Evolutionary conservation across 1,140 invertebrate species (phyloP), one percentile per base, ranked within the genome.

Genomic region (Drosophila nannoptera): DNA sequence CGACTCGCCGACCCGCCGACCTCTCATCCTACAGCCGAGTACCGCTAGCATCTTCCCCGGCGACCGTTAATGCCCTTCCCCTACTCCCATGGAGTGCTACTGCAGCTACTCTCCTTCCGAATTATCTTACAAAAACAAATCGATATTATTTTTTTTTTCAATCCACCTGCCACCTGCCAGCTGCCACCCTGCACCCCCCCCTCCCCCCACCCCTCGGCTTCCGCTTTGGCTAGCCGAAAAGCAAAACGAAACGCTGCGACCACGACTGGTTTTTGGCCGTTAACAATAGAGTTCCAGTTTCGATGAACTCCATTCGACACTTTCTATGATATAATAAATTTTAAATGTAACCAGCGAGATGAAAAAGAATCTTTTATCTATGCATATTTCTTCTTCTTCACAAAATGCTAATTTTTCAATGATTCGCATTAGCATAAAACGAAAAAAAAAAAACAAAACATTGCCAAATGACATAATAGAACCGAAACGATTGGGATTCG

Each of bases 301-400:
- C n/a, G 38, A 38, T 40, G 32, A 22, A 22, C 22, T 22, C 22
- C 22, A 22, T 22, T 33, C 8, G 54, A 16, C 40, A 31, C 54
- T 56, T 45, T 56, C 54, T 56, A 56, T 56, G 40, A 33, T 45
- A 35, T 33, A 56, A 45, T 56, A 33, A 22, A 56, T 56, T 32
- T 31, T 52, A 33, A 56, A 16, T 33, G 5, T 16, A 14, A 43
- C n/a, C 42, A 42, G 42, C 31, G 29, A 56, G 6, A 2, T 43
- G 43, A 33, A 56, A 8, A 45, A 45, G 52, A 54, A 53, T 38
- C 50, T 53, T 16, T 53, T 22, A 46, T 46, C 16, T 7, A 8
- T 5, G 16, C 22, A 7, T 29, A 29, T 11, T 7, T 11, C 22
- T 29, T 11, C 45, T 46, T 46, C 16, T 29, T 9, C 9, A 31